Evolutionary conservation across 2,113 vertebrate species (phyloP), one percentile per base, ranked within the genome.

Genomic region (Anarhynchus alexandrinus): DNA sequence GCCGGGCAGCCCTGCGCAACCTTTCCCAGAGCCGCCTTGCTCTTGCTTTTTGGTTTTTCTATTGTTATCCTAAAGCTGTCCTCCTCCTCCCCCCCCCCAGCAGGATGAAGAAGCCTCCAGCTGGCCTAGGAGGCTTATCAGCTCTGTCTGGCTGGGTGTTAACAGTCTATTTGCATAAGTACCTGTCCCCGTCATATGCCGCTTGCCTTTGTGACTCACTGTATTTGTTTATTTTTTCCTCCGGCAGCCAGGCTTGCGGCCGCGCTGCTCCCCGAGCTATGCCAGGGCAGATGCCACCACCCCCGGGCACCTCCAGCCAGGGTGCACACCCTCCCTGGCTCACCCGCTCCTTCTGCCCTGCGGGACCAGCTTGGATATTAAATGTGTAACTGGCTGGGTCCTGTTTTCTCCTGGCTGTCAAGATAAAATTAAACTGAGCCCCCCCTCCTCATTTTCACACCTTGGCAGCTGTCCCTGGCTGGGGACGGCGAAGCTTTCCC

Each of bases 61-160:
- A 40, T 93, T 96, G 93, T 93, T 86, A 78, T 54, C 86, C 57
- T 57, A 55, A 94, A 66, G 83, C 94, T 67, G 4, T 62, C 70
- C 45, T 93, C 64, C 86, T 82, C 80, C 90, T 85, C 83, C 95
- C 94, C 82, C 95, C 94, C 82, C 72, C 77, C 51, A 91, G 90
- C 58, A 90, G 92, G 88, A 86, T 86, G 87, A 90, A 95, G 94
- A 88, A 95, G 76, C 90, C 69, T 97, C 96, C 96, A 97, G 95
- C 93, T 97, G 96, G 94, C 92, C 92, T 82, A 51, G 95, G 93
- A 97, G 85, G 96, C 95, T 97, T 97, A 97, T 95, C 96, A 96
- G 96, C 94, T 95, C 94, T 96, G 96, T 94, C 97, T 97, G 95
- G 67, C 95, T 93, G 96, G 88, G 94, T 95, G 96, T 97, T 97